Evolutionary conservation across 2,888 invertebrate species (phyloP).

Genomic region (Lepidonotus clava): DNA sequence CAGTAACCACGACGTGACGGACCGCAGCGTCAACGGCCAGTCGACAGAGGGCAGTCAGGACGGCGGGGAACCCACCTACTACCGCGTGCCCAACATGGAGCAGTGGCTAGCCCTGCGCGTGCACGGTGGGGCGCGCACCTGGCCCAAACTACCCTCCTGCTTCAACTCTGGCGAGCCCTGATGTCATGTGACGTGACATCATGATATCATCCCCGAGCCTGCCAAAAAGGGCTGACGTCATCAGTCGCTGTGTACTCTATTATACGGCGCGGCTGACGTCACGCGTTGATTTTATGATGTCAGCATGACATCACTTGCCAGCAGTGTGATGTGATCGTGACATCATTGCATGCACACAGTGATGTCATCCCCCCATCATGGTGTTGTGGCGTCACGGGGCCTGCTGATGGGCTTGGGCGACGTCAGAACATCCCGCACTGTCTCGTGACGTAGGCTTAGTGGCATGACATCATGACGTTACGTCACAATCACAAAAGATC

Average conservation of each 20-base stretch:
- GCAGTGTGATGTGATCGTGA: constrained; percentile 41
- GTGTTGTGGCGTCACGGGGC: constrained; percentile 9
- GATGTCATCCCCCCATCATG: neutral
- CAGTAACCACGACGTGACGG: constrained; percentile 13
- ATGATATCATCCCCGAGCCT: constrained; percentile 44
- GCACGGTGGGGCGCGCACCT: constrained; percentile 72
- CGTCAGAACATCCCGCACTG: constrained; percentile 38
- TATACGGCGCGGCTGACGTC: neutral
- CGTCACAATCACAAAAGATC: too few species aligned
- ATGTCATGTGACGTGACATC: constrained; percentile 50
- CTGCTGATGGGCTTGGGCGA: neutral
- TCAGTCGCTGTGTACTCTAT: neutral
- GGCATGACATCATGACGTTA: constrained; percentile 34
- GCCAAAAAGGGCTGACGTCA: neutral
- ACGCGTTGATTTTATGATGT: constrained; percentile 39
- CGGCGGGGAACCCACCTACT: neutral
- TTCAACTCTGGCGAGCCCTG: constrained; percentile 63
- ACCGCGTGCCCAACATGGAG: constrained; percentile 71
- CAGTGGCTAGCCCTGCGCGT: constrained; percentile 78
- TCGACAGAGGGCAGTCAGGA: constrained; percentile 2
- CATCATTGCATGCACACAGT: constrained; percentile 53
- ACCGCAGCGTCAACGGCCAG: constrained; percentile 29
- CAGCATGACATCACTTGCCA: constrained; percentile 50
- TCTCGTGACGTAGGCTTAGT: constrained; percentile 34
- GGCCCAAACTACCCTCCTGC: constrained; percentile 76